Base-by-base conservation (phyloP, 2,797 vertebrate genomes). In the Strix occidentalis region DNA sequence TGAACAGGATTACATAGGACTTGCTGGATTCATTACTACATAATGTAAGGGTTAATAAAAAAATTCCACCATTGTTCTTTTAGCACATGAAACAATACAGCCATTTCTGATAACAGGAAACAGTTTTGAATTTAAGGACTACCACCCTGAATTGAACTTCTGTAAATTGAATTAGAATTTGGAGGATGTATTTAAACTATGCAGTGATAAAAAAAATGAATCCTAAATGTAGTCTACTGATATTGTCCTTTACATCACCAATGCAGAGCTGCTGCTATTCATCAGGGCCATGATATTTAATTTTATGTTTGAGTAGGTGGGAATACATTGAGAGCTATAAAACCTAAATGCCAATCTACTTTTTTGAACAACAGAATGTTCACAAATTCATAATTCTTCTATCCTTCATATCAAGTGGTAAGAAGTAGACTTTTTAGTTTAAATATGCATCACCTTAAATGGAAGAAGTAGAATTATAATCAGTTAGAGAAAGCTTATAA, bases 281-380 rank as follows among this genome's bases (percentile, higher is more conserved):
- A 96, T 93, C 91, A 81, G 70, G 79, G 72, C 79, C 74, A 69
- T 58, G 92, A 65, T 96, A 95, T 94, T 95, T 97, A 94, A 97
- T 94, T 97, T 96, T 84, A 90, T 95, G 93, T 94, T 87, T 91
- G 94, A 92, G 88, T 94, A 94, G 90, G 85, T 90, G 81, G 92
- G 85, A 96, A 84, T 97, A 95, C 81, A 33, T 51, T 54, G 78
- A 94, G 82, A 95, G 76, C 68, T 95, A 93, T 69, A 86, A 95
- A 94, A 94, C 57, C 63, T 88, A 93, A 97, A 94, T 94, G 83
- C 84, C 95, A 96, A 93, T 94, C 87, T 90, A 92, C 78, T 94
- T 95, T 94, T 91, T 77, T 89, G 88, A 92, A 96, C 82, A 95
- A 95, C 94, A 96, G 88, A 90, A 91, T 11, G 45, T 79, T 92